These are phyloP conservation scores for Drosophila multiciliata DNA, from an alignment of 2,888 invertebrate genomes.

Conservation along the genomic window DNA sequence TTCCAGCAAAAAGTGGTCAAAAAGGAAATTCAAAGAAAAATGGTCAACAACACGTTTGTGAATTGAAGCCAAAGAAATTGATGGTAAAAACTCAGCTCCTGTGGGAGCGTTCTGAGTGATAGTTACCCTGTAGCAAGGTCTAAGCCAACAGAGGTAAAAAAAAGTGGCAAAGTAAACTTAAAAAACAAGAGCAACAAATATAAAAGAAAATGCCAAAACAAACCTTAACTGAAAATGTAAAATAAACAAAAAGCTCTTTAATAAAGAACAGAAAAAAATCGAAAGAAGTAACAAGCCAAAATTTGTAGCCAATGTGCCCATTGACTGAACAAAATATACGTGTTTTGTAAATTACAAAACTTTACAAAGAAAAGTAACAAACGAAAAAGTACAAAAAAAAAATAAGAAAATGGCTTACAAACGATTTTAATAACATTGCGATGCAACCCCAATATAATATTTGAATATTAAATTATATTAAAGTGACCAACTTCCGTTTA, in stretches of 20 bases:
- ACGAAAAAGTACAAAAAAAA: background rate
- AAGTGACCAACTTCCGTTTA: slow-evolving; percentile 11
- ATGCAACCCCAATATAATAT: slow-evolving; percentile 8
- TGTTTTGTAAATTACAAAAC: slow-evolving; percentile 10
- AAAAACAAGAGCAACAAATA: background rate
- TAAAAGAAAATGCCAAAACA: slow-evolving; percentile 11
- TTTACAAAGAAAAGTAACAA: background rate
- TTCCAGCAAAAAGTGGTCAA: background rate
- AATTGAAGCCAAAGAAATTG: slow-evolving; percentile 31
- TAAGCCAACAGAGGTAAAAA: background rate
- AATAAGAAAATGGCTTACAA: background rate
- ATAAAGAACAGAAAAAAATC: slow-evolving; percentile 16
- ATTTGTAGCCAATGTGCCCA: slow-evolving; percentile 36
- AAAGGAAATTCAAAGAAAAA: background rate
- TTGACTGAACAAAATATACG: slow-evolving; percentile 9
- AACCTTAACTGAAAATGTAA: slow-evolving; percentile 10
- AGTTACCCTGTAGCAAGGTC: background rate
- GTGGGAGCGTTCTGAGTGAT: slow-evolving; percentile 1
- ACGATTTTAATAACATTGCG: slow-evolving; percentile 1
- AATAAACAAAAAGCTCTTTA: slow-evolving; percentile 1
- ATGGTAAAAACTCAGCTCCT: slow-evolving; percentile 6
- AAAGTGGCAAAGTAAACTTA: background rate
- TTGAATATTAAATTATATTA: slow-evolving; percentile 23
- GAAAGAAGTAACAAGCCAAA: slow-evolving; percentile 15
- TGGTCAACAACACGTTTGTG: slow-evolving; percentile 14